phyloP scores from a whole-genome alignment of 2,113 vertebrate genomes.

The Hippocampus comes region DNA sequence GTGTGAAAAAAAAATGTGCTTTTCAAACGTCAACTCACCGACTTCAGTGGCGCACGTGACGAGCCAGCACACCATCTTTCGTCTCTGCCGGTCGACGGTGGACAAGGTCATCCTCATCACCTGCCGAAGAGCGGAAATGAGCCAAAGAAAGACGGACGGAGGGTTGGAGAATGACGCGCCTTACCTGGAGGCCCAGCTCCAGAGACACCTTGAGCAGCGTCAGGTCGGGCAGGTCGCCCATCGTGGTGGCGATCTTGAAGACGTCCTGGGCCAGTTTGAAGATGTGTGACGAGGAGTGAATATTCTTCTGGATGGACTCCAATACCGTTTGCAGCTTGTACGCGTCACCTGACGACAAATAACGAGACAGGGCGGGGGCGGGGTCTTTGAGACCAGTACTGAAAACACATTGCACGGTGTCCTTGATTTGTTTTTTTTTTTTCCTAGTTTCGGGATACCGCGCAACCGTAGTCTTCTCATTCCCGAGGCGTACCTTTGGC shows the following conservation, averaged over 20 bases:
- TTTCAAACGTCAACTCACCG: conserved; percentile 74
- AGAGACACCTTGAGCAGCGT: conserved; percentile 94
- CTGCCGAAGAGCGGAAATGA: conserved; percentile 54
- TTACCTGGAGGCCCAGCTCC: conserved; percentile 95
- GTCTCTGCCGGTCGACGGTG: conserved; percentile 94
- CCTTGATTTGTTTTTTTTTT: too few relatives aligned
- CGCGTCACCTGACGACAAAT: conserved; percentile 80
- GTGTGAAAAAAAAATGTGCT: too few relatives aligned
- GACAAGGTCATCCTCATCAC: conserved; percentile 99
- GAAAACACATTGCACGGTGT: too few relatives aligned
- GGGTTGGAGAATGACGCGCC: not conserved
- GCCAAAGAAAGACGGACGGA: not conserved
- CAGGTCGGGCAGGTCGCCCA: conserved; percentile 89
- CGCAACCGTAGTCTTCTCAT: not conserved
- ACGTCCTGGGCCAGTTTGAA: conserved; percentile 98
- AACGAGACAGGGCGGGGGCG: not conserved
- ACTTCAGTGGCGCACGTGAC: conserved; percentile 98
- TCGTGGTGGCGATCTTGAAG: conserved; percentile 95
- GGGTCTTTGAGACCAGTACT: too few relatives aligned
- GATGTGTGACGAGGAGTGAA: conserved; percentile 94
- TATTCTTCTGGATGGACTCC: conserved; percentile 98
- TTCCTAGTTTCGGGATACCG: too few relatives aligned
- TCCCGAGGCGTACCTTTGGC: conserved; percentile 80
- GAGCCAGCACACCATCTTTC: conserved; percentile 98
- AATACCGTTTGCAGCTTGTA: conserved; percentile 91